Evolutionary conservation across 2,888 invertebrate species (phyloP), one percentile per base, ranked within the genome.

Genomic region (Sphaeridia pumilis): DNA sequence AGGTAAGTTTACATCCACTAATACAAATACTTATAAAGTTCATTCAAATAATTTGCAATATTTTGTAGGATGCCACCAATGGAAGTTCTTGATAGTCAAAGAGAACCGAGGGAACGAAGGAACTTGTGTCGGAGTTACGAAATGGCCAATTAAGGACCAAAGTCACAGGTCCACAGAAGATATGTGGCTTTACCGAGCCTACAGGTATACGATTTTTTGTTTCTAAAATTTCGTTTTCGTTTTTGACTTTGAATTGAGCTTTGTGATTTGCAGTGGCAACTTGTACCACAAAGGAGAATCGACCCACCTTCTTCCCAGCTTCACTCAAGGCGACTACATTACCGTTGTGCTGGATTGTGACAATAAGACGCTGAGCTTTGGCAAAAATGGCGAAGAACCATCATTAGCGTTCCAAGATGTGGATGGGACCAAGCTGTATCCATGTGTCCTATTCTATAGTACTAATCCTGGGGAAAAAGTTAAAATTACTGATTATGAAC

Each of bases 401-500:
- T 69, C 72, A 46, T 69, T 80, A 4, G 80, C 78, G 3, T 81
- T 80, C 70, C 78, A 79, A 66, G 77, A 79, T 67, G 72, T 80
- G n/a, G 78, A 79, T 58, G 76, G 75, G 0, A 61, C 72, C 1
- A 77, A 78, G 60, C 67, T 81, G 44, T 80, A 75, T 68, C 80
- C 80, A 0, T 79, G 79, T 67, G 79, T 80, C 3, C 73, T 79
- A 69, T 81, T 79, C 66, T 81, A 80, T 67, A 78, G 78, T 64
- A 78, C 77, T 35, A 79, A 77, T 68, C 78, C 79, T n/a, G 80
- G 79, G 25, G 80, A 80, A 67, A 79, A 78, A 70, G 76, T 75
- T 58, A 78, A 78, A 69, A 76, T 80, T 56, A 76, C 76, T 1
- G 79, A 79, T 66, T 78, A 79, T 77, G 78, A 77, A 67, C 75